Evolutionary conservation across 2,113 vertebrate genomes (phyloP).

Genomic region (Xenopus laevis): DNA sequence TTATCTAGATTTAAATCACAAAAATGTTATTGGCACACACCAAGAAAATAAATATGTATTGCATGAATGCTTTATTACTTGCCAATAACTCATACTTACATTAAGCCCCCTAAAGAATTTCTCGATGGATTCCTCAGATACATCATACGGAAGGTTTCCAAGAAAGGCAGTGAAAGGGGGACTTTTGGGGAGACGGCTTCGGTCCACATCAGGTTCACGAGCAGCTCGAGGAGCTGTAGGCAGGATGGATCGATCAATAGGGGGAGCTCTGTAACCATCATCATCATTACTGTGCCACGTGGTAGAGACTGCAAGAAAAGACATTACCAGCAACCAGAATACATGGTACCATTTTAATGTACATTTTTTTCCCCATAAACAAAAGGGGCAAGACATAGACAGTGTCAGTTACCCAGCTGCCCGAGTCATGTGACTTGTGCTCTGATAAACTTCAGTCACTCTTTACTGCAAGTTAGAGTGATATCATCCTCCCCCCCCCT

Average conservation of each 20-base stretch:
- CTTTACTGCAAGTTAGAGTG: too few relatives aligned
- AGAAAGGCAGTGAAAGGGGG: constrained; percentile 94
- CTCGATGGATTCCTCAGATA: constrained; percentile 90
- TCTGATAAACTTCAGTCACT: too few relatives aligned
- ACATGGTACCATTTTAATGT: too few relatives aligned
- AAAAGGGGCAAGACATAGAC: too few relatives aligned
- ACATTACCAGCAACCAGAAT: background rate
- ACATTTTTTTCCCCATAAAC: too few relatives aligned
- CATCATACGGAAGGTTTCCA: constrained; percentile 92
- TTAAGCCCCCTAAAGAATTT: constrained; percentile 91
- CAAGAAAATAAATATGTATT: too few relatives aligned
- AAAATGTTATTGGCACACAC: background rate
- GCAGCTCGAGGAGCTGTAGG: constrained; percentile 92
- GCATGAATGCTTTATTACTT: too few relatives aligned
- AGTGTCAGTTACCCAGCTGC: too few relatives aligned
- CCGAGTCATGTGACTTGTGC: too few relatives aligned
- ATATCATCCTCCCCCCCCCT: too few relatives aligned
- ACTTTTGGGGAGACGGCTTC: constrained; percentile 80
- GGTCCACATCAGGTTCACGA: constrained; percentile 84
- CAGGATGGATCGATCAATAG: constrained; percentile 87
- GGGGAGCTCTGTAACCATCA: constrained; percentile 75
- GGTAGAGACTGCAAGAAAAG: constrained; percentile 73
- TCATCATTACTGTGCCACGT: constrained; percentile 90
- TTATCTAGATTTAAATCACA: constrained; percentile 72
- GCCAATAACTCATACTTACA: constrained; percentile 56